Evolutionary conservation across 1,140 invertebrate genomes (phyloP).

Genomic region (Eubasilissa regina): DNA sequence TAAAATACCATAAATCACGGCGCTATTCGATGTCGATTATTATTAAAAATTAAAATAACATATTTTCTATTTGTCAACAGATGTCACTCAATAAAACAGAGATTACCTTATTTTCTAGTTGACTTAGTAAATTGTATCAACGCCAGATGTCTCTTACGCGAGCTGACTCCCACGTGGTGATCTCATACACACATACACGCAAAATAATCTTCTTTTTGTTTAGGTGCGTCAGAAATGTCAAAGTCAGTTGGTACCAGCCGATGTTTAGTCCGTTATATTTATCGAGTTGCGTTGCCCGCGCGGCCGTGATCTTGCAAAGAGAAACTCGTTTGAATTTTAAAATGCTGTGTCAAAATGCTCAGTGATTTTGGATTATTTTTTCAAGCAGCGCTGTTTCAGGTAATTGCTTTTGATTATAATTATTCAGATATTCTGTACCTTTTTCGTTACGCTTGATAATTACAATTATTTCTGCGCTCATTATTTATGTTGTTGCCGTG

Average conservation of each 20-base stretch:
- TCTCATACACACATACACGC: constrained; percentile 14
- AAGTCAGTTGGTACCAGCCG: constrained; percentile 26
- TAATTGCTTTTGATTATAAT: constrained; percentile 2
- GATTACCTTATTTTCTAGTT: neutral
- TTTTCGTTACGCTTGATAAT: constrained; percentile 16
- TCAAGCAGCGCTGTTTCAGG: constrained; percentile 13
- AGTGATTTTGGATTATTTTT: constrained; percentile 36
- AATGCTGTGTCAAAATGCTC: constrained; percentile 45
- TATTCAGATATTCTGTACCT: constrained; percentile 21
- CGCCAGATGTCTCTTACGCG: constrained; percentile 12
- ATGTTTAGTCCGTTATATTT: constrained; percentile 28
- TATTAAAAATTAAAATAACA: neutral
- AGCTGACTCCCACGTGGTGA: neutral
- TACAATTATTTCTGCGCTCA: constrained; percentile 29
- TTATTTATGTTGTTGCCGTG: constrained; percentile 25
- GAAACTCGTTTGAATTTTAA: constrained; percentile 33
- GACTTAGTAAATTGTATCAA: neutral
- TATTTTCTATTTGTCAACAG: neutral
- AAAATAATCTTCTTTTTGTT: constrained; percentile 5
- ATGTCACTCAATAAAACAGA: neutral
- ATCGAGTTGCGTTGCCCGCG: constrained; percentile 23
- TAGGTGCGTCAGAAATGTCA: constrained; percentile 41
- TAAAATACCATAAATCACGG: too few species aligned
- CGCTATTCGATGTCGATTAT: neutral
- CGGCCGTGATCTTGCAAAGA: constrained; percentile 42